Percentiles rank a stretch among this genome's conserved stretches.
Evolutionary conservation across 1,140 invertebrate genomes (phyloP).

Genomic region (Maconellicoccus hirsutus): DNA sequence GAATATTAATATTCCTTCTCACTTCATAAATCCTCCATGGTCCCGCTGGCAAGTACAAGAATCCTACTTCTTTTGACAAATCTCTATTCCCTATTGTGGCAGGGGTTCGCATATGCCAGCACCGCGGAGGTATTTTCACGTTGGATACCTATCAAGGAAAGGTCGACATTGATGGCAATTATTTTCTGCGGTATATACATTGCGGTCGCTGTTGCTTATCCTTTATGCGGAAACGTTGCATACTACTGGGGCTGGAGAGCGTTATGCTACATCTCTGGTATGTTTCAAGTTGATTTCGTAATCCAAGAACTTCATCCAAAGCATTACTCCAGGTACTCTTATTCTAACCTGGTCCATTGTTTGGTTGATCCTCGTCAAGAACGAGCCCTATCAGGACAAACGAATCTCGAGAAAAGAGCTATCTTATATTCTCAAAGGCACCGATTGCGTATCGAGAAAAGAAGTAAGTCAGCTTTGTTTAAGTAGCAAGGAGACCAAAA

Average conservation of each 20-base stretch:
- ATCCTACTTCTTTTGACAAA: too few species aligned
- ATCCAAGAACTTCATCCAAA: too few species aligned
- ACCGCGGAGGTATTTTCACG: slow-evolving; percentile 69
- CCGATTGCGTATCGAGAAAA: not conserved
- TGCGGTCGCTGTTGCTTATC: not conserved
- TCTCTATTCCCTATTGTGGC: too few species aligned
- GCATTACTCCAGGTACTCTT: too few species aligned
- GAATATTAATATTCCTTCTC: too few species aligned
- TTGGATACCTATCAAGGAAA: slow-evolving; percentile 73
- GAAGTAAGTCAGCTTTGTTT: not conserved
- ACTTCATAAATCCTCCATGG: too few species aligned
- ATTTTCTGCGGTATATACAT: slow-evolving; percentile 59
- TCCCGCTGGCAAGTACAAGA: too few species aligned
- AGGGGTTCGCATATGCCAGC: slow-evolving; percentile 39
- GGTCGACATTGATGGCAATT: slow-evolving; percentile 59
- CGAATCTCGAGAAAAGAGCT: not conserved
- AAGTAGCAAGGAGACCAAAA: not conserved
- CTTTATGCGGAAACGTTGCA: not conserved
- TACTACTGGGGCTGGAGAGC: slow-evolving; percentile 33
- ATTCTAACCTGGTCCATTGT: not conserved
- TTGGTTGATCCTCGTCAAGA: not conserved
- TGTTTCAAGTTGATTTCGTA: too few species aligned
- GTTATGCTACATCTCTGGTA: slow-evolving; percentile 80
- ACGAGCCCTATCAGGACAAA: not conserved
- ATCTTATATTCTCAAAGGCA: not conserved